phyloP scores from a whole-genome alignment of 2,113 vertebrate genomes.

The Dendropsophus ebraccatus region DNA sequence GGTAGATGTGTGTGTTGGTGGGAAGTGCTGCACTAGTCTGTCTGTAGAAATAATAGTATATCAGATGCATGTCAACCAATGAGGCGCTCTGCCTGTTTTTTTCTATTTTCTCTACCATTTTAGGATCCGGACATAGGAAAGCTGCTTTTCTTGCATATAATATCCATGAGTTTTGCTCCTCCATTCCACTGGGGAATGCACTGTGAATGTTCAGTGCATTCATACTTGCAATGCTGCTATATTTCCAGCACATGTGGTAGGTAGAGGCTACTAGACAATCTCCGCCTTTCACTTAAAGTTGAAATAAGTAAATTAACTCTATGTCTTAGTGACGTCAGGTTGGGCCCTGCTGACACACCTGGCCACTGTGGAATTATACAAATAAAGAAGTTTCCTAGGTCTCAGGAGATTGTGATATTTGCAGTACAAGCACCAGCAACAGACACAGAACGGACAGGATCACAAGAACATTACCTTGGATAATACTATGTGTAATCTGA shows the following conservation, averaged over 20 bases:
- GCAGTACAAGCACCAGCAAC: background rate
- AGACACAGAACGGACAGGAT: background rate
- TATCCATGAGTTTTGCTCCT: no score
- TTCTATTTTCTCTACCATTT: no score
- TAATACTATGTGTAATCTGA: background rate
- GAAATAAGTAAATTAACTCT: background rate
- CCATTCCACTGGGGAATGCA: background rate
- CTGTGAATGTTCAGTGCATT: background rate
- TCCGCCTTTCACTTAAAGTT: background rate
- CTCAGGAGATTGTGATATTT: conserved; percentile 21
- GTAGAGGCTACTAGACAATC: no score
- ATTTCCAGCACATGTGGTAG: background rate
- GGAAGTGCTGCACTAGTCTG: no score
- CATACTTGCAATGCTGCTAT: no score
- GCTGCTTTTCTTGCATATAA: no score
- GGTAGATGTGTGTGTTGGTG: no score
- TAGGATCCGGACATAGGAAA: no score
- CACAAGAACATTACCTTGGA: background rate
- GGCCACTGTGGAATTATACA: conserved; percentile 27
- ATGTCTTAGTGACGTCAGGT: conserved; percentile 11
- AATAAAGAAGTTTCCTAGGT: conserved; percentile 16
- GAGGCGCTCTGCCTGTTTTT: no score
- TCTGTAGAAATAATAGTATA: no score
- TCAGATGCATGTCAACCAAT: no score
- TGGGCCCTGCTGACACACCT: background rate